A percentile compares a stretch with the other conserved stretches of the same genome.
phyloP scores from a whole-genome alignment of 1,140 invertebrate genomes.

The Camponotus pennsylvanicus region DNA sequence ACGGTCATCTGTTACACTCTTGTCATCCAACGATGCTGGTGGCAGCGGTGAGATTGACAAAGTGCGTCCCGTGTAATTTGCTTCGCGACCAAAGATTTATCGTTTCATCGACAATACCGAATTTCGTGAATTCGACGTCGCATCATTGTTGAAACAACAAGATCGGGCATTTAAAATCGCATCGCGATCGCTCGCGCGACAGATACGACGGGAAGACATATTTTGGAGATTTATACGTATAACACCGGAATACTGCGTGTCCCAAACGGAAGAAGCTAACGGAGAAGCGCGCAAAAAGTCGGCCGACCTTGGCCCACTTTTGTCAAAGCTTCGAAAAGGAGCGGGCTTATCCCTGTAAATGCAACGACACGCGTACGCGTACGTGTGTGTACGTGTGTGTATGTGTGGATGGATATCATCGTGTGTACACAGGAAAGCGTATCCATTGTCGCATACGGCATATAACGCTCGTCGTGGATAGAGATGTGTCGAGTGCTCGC shows the following conservation, averaged over 20 bases:
- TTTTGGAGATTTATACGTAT: too few species aligned
- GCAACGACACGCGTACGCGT: constrained; percentile 51
- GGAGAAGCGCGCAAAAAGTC: constrained; percentile 66
- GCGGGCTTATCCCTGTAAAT: constrained; percentile 71
- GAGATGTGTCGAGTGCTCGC: constrained; percentile 23
- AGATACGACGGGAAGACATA: too few species aligned
- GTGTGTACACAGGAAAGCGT: background rate
- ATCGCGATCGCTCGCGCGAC: too few species aligned
- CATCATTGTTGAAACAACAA: too few species aligned
- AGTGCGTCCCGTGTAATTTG: background rate
- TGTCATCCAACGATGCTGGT: too few species aligned
- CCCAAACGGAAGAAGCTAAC: constrained; percentile 54
- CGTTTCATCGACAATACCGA: too few species aligned
- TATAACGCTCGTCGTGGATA: constrained; percentile 29
- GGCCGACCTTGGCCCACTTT: constrained; percentile 71
- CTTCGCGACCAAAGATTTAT: too few species aligned
- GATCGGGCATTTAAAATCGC: too few species aligned
- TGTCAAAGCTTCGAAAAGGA: constrained; percentile 68
- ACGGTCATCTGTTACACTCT: too few species aligned
- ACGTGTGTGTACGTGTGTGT: background rate
- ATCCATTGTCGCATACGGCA: constrained; percentile 43
- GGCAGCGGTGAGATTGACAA: too few species aligned
- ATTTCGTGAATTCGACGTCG: too few species aligned
- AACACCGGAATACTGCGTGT: constrained; percentile 17
- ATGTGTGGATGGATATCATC: constrained; percentile 4